Base-by-base conservation (phyloP, 37 sponge, comb jelly and placozoan species). In the Crambe crambe region DNA sequence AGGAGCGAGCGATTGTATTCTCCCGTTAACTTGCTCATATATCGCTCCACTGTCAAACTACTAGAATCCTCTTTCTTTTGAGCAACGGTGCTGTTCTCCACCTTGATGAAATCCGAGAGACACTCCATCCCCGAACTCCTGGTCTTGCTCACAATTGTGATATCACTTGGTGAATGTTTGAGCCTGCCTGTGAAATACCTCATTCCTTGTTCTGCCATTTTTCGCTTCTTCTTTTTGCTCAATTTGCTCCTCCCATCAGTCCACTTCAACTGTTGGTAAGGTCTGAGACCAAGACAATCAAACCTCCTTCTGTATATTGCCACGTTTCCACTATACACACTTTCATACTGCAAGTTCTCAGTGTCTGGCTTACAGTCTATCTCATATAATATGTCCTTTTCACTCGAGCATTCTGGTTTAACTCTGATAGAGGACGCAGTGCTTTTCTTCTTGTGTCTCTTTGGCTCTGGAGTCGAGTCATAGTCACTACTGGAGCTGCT, bases 241-340 rank as follows among this genome's bases (percentile, higher is more conserved):
- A 32, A 34, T 60, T 72, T 77, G 1, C 63, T 63, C 26, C 83
- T 35, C 21, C 56, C 87, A 63, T 85, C 93, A 21, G 69, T 84
- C 66, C 60, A 81, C 70, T 71, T 37, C 40, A 85, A 67, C 18
- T 37, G 22, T 62, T 82, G 78, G 40, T 76, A 18, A 18, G 26
- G 23, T 17, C 75, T 74, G 18, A 93, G 60, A 0, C 93, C 92
- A 3, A 88, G 8, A 20, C 38, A 31, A 3, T 72, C 73, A 73
- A 80, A 81, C 30, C 58, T 36, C 44, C 93, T 42, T 34, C 72
- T 65, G 41, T 92, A 95, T 0, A 23, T 75, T 30, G 94, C 87
- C 38, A 85, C 69, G 51, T 92, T 80, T 12, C 80, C 77, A 32
- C 94, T 89, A 69, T 95, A 92, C 31, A 95, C 79, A 29, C 68